Evolutionary conservation across 2,113 vertebrate genomes (phyloP).

Genomic region (Gymnarchus niloticus): DNA sequence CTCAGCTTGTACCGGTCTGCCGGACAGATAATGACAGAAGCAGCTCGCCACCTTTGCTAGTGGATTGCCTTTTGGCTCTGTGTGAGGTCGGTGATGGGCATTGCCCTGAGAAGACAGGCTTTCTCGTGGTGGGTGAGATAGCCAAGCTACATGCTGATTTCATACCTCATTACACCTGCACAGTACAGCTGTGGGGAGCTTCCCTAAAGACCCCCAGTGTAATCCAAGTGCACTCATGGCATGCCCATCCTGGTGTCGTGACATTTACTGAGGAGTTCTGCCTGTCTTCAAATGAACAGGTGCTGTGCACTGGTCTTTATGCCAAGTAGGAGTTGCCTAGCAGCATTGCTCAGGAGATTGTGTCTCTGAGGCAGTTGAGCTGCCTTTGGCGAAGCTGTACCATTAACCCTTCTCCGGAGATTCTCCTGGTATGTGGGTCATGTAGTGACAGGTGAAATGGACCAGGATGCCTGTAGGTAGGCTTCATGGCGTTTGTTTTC

Average conservation of each 20-base stretch:
- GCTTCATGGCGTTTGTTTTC: background rate
- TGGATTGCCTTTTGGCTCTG: background rate
- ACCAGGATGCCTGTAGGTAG: background rate
- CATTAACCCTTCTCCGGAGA: background rate
- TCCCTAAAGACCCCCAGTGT: background rate
- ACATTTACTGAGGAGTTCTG: background rate
- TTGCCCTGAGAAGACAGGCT: background rate
- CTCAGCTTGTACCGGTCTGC: background rate
- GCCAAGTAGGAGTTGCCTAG: background rate
- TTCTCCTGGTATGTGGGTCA: background rate
- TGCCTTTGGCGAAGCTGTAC: background rate
- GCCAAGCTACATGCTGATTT: background rate
- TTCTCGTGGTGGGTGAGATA: background rate
- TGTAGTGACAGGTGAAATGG: too few species aligned
- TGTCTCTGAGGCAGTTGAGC: background rate
- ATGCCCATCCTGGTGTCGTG: background rate
- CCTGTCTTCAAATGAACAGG: background rate
- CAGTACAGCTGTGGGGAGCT: background rate
- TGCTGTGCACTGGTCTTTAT: background rate
- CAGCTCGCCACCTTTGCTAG: background rate
- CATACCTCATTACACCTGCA: conserved; percentile 16
- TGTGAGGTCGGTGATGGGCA: background rate
- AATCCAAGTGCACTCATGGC: background rate
- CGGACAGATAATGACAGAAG: background rate
- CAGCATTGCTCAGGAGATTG: background rate